Evolutionary conservation across 92 coral and sea anemone genomes (phyloP).

Genomic region (Palythoa grandis): DNA sequence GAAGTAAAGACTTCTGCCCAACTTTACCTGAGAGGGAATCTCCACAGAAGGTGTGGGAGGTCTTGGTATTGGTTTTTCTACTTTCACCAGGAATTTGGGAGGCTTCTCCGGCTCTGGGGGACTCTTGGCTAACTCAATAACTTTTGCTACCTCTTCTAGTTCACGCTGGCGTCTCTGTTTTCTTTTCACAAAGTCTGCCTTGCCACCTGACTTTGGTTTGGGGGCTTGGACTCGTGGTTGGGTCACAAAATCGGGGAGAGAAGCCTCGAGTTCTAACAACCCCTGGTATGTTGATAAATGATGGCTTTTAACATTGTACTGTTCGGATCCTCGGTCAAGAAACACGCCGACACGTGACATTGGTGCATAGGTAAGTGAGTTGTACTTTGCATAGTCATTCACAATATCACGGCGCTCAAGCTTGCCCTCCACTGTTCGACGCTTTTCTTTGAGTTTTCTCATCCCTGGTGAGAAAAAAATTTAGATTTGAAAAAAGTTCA

Average conservation of each 20-base stretch:
- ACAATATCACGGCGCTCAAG: constrained; percentile 94
- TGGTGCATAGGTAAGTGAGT: constrained; percentile 97
- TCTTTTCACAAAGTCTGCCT: constrained; percentile 92
- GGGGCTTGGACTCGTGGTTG: constrained; percentile 98
- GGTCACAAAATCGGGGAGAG: constrained; percentile 97
- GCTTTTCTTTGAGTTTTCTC: constrained; percentile 89
- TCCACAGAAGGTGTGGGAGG: constrained; percentile 99
- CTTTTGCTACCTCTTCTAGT: constrained; percentile 92
- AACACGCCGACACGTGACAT: constrained; percentile 98
- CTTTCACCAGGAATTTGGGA: constrained; percentile 87
- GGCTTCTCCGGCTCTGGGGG: constrained; percentile 87
- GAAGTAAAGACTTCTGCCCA: background rate
- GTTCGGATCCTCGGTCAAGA: constrained; percentile 98
- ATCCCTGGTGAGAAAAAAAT: constrained; percentile 58
- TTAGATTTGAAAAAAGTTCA: background rate
- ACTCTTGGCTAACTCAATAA: constrained; percentile 79
- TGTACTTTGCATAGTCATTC: constrained; percentile 77
- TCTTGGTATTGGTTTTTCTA: constrained; percentile 96
- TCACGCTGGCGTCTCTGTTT: constrained; percentile 93
- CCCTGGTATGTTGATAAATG: constrained; percentile 95
- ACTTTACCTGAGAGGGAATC: constrained; percentile 92
- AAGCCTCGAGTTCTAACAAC: constrained; percentile 88
- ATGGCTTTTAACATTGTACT: constrained; percentile 86
- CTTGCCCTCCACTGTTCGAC: constrained; percentile 95
- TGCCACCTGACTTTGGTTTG: constrained; percentile 88